Evolutionary conservation across 2,888 invertebrate species (phyloP), one percentile per base, ranked within the genome.

Genomic region (Leptinotarsa peninsularis): DNA sequence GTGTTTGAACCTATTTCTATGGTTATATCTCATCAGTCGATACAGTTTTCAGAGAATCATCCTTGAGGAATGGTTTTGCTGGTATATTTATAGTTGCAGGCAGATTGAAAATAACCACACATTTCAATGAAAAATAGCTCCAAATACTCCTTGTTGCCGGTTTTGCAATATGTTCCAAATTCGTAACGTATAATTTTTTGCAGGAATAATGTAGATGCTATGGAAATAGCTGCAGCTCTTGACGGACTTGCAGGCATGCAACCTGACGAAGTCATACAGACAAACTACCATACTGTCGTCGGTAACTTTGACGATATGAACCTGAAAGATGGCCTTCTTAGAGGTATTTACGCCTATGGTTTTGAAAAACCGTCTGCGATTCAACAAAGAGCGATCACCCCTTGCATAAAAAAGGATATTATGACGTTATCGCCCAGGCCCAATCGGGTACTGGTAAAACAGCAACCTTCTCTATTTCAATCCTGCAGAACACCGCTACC

Each of bases 401-500:
- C 99, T 76, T 99, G n/a, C n/a, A n/a, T n/a, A n/a, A n/a, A n/a
- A n/a, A n/a, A n/a, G n/a, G n/a, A n/a, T n/a, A n/a, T n/a, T n/a
- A n/a, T n/a, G n/a, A n/a, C n/a, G 98, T 99, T 78, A 99, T 99
- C 90, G 99, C 99, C 85, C 99, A 99, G 90, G 99, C 99, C 82
- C 99, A 99, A 91, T 99, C 99, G 83, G 99, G 96, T 89, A 99
- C 99, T 84, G 98, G 99, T 82, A 99, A 99, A 91, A 99, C 99
- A 73, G 99, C 99, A 80, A 99, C 99, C 49, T 99, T 99, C 90
- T 98, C 98, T 73, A 98, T 99, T 90, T 97, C 98, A 76, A 98
- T 99, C 89, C 92, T 99, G 79, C 98, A 99, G 91, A 96, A 98
- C 90, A 96, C 99, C 87, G 5, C 5, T 27, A 23, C 23, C 23